Percentiles rank a stretch among this genome's conserved stretches.
Conservation (phyloP, 2,113 vertebrate genomes). For the Formicarius rufipectus region DNA sequence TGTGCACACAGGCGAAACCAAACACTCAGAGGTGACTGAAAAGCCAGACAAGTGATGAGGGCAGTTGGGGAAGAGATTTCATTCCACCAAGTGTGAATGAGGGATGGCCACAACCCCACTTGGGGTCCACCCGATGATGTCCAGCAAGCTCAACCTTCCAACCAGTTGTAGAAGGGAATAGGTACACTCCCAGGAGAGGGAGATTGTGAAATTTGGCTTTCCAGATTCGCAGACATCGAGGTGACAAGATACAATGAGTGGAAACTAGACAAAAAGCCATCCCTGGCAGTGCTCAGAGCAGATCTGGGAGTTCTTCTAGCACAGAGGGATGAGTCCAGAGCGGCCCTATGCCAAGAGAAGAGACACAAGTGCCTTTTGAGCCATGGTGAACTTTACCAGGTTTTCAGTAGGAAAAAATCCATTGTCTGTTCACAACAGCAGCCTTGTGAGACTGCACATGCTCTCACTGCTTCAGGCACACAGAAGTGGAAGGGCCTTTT, state of each 20-base stretch:
- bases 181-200: not conserved
- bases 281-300: not conserved
- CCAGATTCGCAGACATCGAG: fast-evolving
- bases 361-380: not conserved
- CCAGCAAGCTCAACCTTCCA: not conserved
- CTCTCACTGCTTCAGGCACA: not conserved
- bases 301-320: not conserved
- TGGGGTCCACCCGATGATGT: not conserved
- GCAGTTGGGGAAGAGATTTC: not conserved
- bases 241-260: not conserved
- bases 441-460: not conserved
- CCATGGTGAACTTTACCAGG: not conserved
- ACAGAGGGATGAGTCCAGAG: not conserved
- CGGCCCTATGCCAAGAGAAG: not conserved
- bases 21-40: not conserved
- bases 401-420: not conserved
- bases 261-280: not conserved
- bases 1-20: not conserved
- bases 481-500: not conserved
- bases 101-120: not conserved
- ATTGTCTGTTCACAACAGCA: not conserved
- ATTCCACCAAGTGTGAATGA: not conserved
- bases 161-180: not conserved
- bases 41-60: not conserved
- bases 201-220: not conserved